Evolutionary conservation across 2,113 vertebrate species (phyloP).

Genomic region (Corydoras sp.): DNA sequence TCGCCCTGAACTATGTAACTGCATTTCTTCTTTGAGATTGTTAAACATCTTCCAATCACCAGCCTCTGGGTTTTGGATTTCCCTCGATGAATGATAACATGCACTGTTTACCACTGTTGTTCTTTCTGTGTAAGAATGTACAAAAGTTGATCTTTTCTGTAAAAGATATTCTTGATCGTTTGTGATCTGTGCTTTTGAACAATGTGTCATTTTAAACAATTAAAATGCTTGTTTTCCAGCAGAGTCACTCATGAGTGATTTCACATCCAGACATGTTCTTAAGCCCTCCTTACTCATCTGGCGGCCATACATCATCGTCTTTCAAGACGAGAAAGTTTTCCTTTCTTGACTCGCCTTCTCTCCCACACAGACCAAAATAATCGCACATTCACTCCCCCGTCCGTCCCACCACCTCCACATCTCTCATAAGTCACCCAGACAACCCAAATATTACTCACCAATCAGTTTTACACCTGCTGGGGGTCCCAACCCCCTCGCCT

Average conservation of each 20-base stretch:
- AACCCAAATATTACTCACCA: slow-evolving; percentile 20
- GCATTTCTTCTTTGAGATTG: slow-evolving; percentile 11
- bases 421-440: slow-evolving; percentile 27
- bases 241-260: neutral
- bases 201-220: slow-evolving; percentile 25
- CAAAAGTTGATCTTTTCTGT: slow-evolving; percentile 12
- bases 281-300: neutral
- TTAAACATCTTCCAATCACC: slow-evolving; percentile 10
- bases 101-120: slow-evolving; percentile 37
- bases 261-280: slow-evolving; percentile 9
- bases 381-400: neutral
- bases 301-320: neutral
- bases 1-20: neutral
- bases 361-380: slow-evolving; percentile 3
- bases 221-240: slow-evolving; percentile 34
- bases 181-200: slow-evolving; percentile 28
- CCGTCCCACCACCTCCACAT: neutral
- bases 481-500: neutral
- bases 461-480: slow-evolving; percentile 21
- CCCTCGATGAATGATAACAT: slow-evolving; percentile 23
- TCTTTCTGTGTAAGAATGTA: slow-evolving; percentile 34
- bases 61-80: slow-evolving; percentile 18
- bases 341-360: neutral
- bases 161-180: slow-evolving; percentile 20
- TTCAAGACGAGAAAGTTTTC: neutral